Conservation (phyloP, 2,113 vertebrate species). For the Pollachius pollachius region DNA sequence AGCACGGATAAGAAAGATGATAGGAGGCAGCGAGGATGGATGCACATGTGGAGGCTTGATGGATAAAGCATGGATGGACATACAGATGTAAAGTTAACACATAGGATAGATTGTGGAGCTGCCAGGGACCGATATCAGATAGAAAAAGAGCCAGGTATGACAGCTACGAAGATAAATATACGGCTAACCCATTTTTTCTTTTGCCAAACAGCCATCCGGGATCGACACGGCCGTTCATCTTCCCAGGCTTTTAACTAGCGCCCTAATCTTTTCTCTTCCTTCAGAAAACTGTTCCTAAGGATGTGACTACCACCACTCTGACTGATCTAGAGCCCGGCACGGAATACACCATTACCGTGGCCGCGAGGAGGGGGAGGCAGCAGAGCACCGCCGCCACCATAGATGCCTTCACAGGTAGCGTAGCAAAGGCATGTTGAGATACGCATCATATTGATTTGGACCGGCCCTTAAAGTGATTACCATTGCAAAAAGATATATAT, state of each 20-base stretch:
- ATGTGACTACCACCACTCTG: slow-evolving; percentile 80
- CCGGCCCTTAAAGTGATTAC: too few species aligned
- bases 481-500: too few species aligned
- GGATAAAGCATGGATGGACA: too few species aligned
- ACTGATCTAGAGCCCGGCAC: slow-evolving; percentile 87
- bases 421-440: too few species aligned
- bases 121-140: too few species aligned
- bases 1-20: neutral
- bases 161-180: too few species aligned
- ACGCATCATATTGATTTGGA: too few species aligned
- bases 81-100: too few species aligned
- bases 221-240: neutral
- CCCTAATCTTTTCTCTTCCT: neutral
- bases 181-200: too few species aligned
- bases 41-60: neutral
- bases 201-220: neutral
- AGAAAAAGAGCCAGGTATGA: too few species aligned
- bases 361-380: slow-evolving; percentile 88
- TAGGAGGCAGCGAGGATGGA: neutral
- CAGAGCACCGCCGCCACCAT: slow-evolving; percentile 89
- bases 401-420: slow-evolving; percentile 92
- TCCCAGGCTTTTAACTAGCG: neutral
- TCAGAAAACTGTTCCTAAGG: slow-evolving; percentile 79
- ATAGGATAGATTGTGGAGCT: too few species aligned
- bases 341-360: slow-evolving; percentile 92